These are phyloP conservation scores for Cephalopachus bancanus DNA, from an alignment of 2,797 vertebrate genomes.

Conservation along the genomic window DNA sequence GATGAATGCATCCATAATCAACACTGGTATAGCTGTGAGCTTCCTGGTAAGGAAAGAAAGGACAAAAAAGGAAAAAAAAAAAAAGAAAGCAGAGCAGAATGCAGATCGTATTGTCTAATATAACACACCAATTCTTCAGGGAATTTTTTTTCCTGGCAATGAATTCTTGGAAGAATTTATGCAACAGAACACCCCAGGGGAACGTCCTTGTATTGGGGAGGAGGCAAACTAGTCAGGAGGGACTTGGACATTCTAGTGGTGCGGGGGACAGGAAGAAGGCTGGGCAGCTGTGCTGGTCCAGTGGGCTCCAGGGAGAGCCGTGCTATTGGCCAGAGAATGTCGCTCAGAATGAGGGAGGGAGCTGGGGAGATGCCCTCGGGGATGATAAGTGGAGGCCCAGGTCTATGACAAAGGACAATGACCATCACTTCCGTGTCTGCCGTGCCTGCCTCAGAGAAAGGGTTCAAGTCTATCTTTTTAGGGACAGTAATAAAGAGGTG, in stretches of 20 bases:
- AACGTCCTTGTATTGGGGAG: not conserved
- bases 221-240: conserved; percentile 10
- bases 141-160: conserved; percentile 61
- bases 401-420: not conserved
- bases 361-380: not conserved
- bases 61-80: not conserved
- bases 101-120: conserved; percentile 34
- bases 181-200: not conserved
- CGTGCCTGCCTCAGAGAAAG: not conserved
- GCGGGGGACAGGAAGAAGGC: not conserved
- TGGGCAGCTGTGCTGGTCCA: not conserved
- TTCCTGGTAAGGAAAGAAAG: not conserved
- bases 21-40: not conserved
- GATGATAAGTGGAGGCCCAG: not conserved
- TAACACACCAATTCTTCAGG: not conserved
- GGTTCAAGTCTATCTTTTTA: not conserved
- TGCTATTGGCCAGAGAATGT: not conserved
- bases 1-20: not conserved
- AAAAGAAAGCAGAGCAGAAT: not conserved
- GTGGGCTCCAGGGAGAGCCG: not conserved
- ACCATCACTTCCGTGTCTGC: not conserved
- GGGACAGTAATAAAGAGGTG: not conserved
- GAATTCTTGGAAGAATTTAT: conserved; percentile 63
- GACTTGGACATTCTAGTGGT: not conserved
- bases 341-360: not conserved